Evolutionary conservation across 2,797 vertebrate genomes (phyloP).

Genomic region (Vespertilio murinus): DNA sequence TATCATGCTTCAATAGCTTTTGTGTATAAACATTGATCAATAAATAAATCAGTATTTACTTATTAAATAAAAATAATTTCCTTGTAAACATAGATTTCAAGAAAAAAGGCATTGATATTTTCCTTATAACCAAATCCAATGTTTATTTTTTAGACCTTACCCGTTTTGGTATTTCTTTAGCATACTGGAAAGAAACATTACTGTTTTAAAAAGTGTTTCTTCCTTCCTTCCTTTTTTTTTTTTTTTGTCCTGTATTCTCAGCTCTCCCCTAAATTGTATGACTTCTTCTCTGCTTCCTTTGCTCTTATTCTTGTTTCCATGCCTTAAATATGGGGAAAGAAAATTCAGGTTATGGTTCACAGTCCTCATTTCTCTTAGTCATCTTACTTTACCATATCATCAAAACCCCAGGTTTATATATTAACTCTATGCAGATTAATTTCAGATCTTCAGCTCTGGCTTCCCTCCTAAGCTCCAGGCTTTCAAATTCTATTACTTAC

Average conservation of each 20-base stretch:
- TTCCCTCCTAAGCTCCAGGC: not conserved
- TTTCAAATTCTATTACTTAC: conserved; percentile 35
- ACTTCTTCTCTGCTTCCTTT: not conserved
- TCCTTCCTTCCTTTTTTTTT: not conserved
- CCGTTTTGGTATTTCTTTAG: not conserved
- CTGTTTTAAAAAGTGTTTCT: not conserved
- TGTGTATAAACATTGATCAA: not conserved
- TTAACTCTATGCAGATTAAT: conserved; percentile 37
- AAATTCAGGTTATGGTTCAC: not conserved
- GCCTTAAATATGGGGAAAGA: not conserved
- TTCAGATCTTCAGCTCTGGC: conserved; percentile 30
- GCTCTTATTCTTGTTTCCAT: not conserved
- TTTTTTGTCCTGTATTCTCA: not conserved
- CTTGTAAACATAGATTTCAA: not conserved
- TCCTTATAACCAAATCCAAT: not conserved
- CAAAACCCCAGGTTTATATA: not conserved
- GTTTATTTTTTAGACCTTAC: not conserved
- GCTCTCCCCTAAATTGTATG: not conserved
- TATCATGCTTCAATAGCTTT: not conserved
- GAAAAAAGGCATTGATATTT: not conserved
- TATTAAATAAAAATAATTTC: not conserved
- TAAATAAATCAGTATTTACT: not conserved
- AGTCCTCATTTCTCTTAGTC: conserved; percentile 10
- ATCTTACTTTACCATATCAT: conserved; percentile 8
- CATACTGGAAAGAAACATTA: not conserved